Conservation (phyloP, 2,888 invertebrate species). For the Ochropleura plecta region DNA sequence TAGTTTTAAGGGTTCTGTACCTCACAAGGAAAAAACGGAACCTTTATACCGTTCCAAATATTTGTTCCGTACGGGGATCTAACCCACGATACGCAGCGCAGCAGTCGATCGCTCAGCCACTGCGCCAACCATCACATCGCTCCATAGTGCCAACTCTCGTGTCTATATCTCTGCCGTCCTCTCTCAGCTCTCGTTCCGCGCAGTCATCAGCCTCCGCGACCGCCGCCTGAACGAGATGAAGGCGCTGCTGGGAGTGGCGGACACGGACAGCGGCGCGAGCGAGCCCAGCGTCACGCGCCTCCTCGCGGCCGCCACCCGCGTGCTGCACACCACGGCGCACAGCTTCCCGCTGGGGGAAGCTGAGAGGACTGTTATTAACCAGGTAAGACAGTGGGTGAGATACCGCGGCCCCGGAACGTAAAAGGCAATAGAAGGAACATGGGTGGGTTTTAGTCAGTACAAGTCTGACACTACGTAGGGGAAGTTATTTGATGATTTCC, state of each 20-base stretch:
- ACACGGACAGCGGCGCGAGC: constrained; percentile 75
- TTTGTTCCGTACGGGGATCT: too few species aligned
- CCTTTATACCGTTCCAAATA: too few species aligned
- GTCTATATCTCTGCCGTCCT: not conserved
- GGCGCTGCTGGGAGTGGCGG: constrained; percentile 89
- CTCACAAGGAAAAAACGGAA: too few species aligned
- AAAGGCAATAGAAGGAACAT: not conserved
- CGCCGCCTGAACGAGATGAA: constrained; percentile 94
- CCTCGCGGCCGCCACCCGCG: constrained; percentile 91
- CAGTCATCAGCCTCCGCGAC: constrained; percentile 91
- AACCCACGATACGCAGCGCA: too few species aligned
- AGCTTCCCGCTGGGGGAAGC: constrained; percentile 93
- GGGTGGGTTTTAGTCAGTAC: too few species aligned
- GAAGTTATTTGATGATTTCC: too few species aligned
- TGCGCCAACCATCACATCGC: too few species aligned
- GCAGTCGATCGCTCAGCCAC: too few species aligned
- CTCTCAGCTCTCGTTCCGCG: constrained; percentile 85
- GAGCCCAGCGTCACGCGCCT: constrained; percentile 86
- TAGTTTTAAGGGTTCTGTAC: too few species aligned
- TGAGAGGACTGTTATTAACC: constrained; percentile 92
- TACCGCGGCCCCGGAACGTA: too few species aligned
- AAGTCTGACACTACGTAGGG: too few species aligned
- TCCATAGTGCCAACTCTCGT: not conserved
- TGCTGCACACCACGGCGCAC: constrained; percentile 93
- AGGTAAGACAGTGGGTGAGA: constrained; percentile 79